These are phyloP conservation scores for Carollia perspicillata DNA, from an alignment of 2,113 vertebrate genomes.

Conservation along the genomic window DNA sequence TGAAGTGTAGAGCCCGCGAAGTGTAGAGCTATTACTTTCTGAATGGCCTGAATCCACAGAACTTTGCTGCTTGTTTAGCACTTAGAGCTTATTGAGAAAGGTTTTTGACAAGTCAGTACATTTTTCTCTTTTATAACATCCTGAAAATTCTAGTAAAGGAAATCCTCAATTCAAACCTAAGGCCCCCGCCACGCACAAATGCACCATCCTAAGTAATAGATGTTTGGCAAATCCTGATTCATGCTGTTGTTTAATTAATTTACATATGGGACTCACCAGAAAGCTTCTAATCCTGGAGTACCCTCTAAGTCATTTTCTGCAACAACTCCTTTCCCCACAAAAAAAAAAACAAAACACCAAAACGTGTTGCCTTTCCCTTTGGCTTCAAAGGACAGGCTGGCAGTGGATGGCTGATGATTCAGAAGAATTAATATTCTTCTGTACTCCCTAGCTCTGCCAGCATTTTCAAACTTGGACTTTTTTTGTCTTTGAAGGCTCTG, in stretches of 20 bases:
- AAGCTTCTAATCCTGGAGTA: too few relatives aligned
- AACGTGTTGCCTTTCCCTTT: background rate
- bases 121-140: background rate
- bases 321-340: background rate
- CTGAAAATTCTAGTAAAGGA: background rate
- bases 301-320: background rate
- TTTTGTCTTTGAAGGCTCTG: background rate
- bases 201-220: background rate
- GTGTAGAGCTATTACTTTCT: background rate
- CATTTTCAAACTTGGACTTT: background rate
- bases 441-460: background rate
- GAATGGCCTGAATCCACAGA: background rate
- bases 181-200: background rate
- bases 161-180: background rate
- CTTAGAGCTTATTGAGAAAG: background rate
- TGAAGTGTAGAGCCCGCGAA: too few relatives aligned
- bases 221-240: background rate
- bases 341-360: background rate
- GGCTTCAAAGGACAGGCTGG: background rate
- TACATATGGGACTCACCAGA: background rate
- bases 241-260: background rate
- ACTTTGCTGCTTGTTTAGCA: slow-evolving; percentile 11
- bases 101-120: background rate
- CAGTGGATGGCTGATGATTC: background rate
- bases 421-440: too few relatives aligned